Percentiles rank a stretch among this genome's conserved stretches.
Conservation (phyloP, 2,113 vertebrate species). For the Danionella cerebrum region DNA sequence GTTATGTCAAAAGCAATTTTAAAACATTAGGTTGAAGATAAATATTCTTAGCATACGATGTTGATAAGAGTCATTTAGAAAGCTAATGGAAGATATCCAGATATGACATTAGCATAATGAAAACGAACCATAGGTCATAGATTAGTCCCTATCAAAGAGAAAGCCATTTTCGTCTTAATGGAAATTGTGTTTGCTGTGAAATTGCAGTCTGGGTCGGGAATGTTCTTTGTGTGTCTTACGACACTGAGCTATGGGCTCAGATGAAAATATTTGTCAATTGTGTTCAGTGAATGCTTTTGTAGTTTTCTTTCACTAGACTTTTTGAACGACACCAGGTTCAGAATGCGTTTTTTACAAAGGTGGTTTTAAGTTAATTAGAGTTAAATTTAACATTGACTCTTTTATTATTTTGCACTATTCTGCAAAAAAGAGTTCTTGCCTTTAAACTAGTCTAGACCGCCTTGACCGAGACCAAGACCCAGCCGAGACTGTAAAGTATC, state of each 20-base stretch:
- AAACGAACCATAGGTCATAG: background rate
- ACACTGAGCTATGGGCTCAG: slow-evolving; percentile 2
- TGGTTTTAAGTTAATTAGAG: too few species aligned
- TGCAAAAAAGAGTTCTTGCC: too few species aligned
- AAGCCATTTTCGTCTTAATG: slow-evolving; percentile 18
- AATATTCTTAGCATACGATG: slow-evolving; percentile 10
- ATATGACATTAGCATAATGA: slow-evolving; percentile 23
- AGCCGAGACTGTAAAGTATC: too few species aligned
- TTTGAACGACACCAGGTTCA: slow-evolving; percentile 19
- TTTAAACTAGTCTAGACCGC: too few species aligned
- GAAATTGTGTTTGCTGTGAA: background rate
- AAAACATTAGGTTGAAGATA: background rate
- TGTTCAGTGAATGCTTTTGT: background rate
- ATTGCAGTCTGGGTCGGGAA: slow-evolving; percentile 3
- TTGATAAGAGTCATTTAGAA: slow-evolving; percentile 16
- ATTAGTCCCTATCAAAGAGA: slow-evolving; percentile 1
- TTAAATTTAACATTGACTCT: too few species aligned
- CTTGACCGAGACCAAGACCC: too few species aligned
- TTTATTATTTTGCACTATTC: too few species aligned
- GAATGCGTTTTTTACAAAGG: background rate
- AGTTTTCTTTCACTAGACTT: slow-evolving; percentile 17
- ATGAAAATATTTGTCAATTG: background rate
- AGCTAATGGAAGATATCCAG: slow-evolving; percentile 17
- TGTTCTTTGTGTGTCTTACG: background rate
- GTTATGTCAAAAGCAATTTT: background rate